Evolutionary conservation across 2,797 vertebrate genomes (phyloP).

Genomic region (Sphenopsis melanotis): DNA sequence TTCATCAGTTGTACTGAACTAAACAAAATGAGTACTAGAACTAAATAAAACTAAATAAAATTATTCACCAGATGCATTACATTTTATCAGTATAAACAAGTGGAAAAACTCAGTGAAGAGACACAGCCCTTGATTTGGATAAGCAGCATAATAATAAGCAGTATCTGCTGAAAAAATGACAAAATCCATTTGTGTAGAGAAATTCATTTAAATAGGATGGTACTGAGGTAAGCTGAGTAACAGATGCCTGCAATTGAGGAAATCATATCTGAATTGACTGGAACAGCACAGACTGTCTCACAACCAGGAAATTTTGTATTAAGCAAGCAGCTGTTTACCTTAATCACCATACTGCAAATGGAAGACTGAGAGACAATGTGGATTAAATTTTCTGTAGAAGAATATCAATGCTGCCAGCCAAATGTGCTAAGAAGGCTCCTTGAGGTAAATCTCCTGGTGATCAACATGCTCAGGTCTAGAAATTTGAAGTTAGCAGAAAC

Average conservation of each 20-base stretch:
- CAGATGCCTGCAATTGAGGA: background rate
- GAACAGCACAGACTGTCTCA: background rate
- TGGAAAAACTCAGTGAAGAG: background rate
- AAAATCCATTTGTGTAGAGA: background rate
- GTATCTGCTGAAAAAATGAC: background rate
- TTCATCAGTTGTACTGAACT: background rate
- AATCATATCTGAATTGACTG: background rate
- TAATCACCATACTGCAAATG: background rate
- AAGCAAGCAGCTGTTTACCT: background rate
- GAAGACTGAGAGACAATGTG: background rate
- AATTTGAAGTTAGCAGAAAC: background rate
- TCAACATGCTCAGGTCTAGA: background rate
- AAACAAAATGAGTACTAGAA: background rate
- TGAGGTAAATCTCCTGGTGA: background rate
- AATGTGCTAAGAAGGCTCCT: background rate
- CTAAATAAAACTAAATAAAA: background rate
- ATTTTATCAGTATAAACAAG: background rate
- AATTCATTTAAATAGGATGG: background rate
- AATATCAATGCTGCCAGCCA: background rate
- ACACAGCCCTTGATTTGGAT: background rate
- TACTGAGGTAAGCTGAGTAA: background rate
- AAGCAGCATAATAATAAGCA: background rate
- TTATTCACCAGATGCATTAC: background rate
- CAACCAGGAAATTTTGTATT: background rate
- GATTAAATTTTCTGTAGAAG: background rate